Base-by-base conservation (phyloP, 2,113 vertebrate genomes). In the Anoura caudifer region DNA sequence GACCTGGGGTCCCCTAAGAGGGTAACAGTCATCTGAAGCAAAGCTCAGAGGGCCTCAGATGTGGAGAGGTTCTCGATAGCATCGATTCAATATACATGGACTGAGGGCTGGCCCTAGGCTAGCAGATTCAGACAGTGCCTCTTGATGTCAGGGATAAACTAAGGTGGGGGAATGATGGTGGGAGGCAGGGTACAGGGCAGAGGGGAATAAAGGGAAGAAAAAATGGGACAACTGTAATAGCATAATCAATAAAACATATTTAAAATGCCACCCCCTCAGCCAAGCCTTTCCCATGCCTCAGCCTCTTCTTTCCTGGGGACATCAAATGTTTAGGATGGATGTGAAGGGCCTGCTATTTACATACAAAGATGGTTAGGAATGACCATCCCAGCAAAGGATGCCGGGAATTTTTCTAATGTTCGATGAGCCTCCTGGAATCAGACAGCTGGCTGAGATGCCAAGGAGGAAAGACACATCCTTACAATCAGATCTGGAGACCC, bases 21-120 rank as follows among this genome's bases (percentile, higher is more conserved):
- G 33, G 36, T 47, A 80, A 90, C 12, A 24, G n/a, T 83, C 31
- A 61, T n/a, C 16, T 31, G 41, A 72, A 65, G 75, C 19, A 26
- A 45, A 73, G 65, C 10, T 3, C 47, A 26, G 28, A 72, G 52
- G 14, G 4, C 8, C 54, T 7, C 1, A 43, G 26, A 33, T 26
- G 16, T 73, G 85, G 89, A 36, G 19, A 22, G 28, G 22, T 28
- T 45, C 36, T 5, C 1, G 2, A 4, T 6, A 24, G 7, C 16
- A 38, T 0, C 1, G 9, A 17, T 31, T 28, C 54, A 45, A 54
- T 19, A 20, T 13, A 31, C 5, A 1, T 2, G 8, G 33, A 20
- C n/a, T 61, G 16, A 43, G 43, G 36, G 43, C 28, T 33, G 22
- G 6, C 73, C 50, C 54, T 19, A 12, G 19, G 24, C 33, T 45